phyloP scores from a whole-genome alignment of 2,888 invertebrate genomes.

The Caenorhabditis afra region DNA sequence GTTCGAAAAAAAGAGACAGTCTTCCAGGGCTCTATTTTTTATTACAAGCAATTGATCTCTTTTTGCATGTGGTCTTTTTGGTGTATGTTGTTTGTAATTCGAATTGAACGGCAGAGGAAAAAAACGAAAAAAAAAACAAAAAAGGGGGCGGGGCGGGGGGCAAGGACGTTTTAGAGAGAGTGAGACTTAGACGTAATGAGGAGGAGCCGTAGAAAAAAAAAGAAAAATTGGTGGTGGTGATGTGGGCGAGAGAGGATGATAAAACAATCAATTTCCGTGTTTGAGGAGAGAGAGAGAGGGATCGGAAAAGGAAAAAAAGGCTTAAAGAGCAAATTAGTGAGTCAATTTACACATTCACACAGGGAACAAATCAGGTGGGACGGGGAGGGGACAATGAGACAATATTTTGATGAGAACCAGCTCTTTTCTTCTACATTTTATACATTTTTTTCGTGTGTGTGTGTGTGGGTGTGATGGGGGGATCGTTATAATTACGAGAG shows the following conservation, averaged over 20 bases:
- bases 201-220: no score
- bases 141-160: conserved; percentile 1
- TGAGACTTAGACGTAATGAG: no score
- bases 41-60: conserved; percentile 37
- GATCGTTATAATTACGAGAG: neutral
- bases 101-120: neutral
- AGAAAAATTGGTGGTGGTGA: no score
- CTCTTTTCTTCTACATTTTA: conserved; percentile 37
- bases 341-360: conserved; percentile 55
- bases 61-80: conserved; percentile 20
- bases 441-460: conserved; percentile 9
- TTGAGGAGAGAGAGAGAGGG: neutral
- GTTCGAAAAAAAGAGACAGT: neutral
- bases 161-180: no score
- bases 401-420: conserved; percentile 46
- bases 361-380: conserved; percentile 11
- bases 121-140: neutral
- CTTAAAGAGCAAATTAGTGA: conserved; percentile 32
- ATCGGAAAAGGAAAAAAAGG: no score
- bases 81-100: conserved; percentile 17
- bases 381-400: conserved; percentile 6
- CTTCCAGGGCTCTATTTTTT: conserved; percentile 34
- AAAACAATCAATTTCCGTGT: conserved; percentile 5
- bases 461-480: neutral
- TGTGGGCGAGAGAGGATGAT: neutral